Conservation (phyloP, 2,113 vertebrate genomes). For the Mirounga angustirostris region DNA sequence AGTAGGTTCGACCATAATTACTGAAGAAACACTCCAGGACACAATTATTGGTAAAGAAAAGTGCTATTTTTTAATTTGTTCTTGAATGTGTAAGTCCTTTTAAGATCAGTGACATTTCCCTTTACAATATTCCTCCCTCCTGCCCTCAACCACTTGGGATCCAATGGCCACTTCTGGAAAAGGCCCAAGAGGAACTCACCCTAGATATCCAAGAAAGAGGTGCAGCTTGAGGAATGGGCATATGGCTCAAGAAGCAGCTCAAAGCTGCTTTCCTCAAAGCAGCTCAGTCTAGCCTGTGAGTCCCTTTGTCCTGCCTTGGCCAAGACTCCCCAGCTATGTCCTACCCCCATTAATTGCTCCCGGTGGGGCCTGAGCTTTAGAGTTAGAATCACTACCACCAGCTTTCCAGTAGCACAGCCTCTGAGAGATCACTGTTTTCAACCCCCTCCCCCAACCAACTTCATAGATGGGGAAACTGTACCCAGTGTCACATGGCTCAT, state of each 20-base stretch:
- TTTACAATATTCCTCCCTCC: slow-evolving; percentile 43
- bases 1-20: neutral
- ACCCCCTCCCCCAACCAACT: neutral
- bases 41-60: slow-evolving; percentile 74
- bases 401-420: neutral
- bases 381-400: neutral
- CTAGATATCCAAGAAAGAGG: neutral
- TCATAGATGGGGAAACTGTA: slow-evolving; percentile 5
- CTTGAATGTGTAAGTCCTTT: slow-evolving; percentile 70
- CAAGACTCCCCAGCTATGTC: neutral
- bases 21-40: slow-evolving; percentile 74
- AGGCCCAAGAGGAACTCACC: slow-evolving; percentile 28
- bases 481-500: neutral
- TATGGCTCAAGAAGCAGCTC: slow-evolving; percentile 59
- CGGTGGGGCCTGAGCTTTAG: neutral
- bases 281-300: slow-evolving; percentile 35
- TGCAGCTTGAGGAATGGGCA: slow-evolving; percentile 6
- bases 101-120: slow-evolving; percentile 62
- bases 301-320: neutral
- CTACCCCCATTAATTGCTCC: neutral
- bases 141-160: slow-evolving; percentile 40
- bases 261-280: slow-evolving; percentile 33
- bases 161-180: neutral
- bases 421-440: slow-evolving; percentile 14
- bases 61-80: slow-evolving; percentile 78